Evolutionary conservation across 2,888 invertebrate species (phyloP).

Genomic region (Pristionchus arcanus): DNA sequence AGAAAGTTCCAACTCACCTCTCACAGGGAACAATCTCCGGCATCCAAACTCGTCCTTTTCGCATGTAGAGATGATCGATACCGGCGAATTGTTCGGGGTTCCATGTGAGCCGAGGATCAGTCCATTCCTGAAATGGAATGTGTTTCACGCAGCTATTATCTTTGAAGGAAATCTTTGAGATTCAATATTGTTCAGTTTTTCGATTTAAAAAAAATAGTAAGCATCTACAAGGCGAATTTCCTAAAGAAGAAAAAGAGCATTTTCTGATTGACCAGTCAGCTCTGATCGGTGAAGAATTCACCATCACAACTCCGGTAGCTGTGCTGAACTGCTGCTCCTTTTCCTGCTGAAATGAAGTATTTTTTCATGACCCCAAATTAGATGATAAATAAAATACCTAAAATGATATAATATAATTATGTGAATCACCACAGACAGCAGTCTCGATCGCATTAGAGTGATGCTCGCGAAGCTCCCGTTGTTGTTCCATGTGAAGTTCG

Average conservation of each 20-base stretch:
- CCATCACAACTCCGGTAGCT: not conserved
- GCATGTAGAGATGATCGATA: not conserved
- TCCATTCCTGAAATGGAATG: not conserved
- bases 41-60: not conserved
- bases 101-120: not conserved
- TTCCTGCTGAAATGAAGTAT: not conserved
- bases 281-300: too few relatives aligned
- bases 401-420: not conserved
- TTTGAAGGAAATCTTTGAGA: too few relatives aligned
- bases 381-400: not conserved
- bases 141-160: not conserved
- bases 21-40: not conserved
- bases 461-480: not conserved
- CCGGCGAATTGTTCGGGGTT: not conserved
- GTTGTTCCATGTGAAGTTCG: not conserved
- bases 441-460: not conserved
- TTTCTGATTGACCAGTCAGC: too few relatives aligned
- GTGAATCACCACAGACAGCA: not conserved
- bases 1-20: too few relatives aligned
- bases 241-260: not conserved
- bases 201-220: too few relatives aligned
- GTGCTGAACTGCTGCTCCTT: slow-evolving; percentile 15
- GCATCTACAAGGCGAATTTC: too few relatives aligned
- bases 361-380: not conserved
- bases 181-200: too few relatives aligned